Base-by-base conservation (phyloP, 1,140 invertebrate genomes). In the Epicauta chinensis region DNA sequence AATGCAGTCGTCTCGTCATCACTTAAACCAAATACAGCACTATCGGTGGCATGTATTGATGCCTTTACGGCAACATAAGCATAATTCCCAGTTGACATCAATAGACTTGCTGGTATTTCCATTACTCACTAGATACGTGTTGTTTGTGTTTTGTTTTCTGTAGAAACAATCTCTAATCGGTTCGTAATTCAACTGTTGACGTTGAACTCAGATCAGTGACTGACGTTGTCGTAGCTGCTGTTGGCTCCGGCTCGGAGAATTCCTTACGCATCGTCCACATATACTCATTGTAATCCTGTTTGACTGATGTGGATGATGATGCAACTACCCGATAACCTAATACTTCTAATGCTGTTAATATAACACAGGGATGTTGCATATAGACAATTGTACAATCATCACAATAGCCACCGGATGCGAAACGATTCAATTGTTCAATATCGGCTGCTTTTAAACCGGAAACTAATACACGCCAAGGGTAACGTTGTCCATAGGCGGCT, bases 241-340 rank as follows among this genome's bases (percentile, higher is more conserved):
- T 42, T 7, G 79, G 81, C 68, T 91, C 88, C 36, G 87, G 87
- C 65, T 90, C 88, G 43, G 81, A 75, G 71, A 90, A 90, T 59
- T 90, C 87, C 72, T 87, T 88, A 77, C 87, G 83, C 84, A 91
- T 88, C 71, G 89, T 91, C 89, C 89, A 91, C 86, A 90, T 89
- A 62, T 89, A 89, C 64, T 89, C 86, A 77, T 89, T 89, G 66
- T 89, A 88, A 67, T 89, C 86, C 72, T 89, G 86, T 71, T 89
- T 89, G 23, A 89, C 84, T 53, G 84, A 81, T 50, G 86, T 88
- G 40, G 86, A 89, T 53, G 87, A 89, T 17, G 87, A 89, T 53
- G 88, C 86, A 16, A 91, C 85, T 36, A 91, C 87, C 73, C 84
- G 85, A 71, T 90, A 91, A 36, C 87, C 88, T 55, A 91, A 76